Evolutionary conservation across 1,140 invertebrate species (phyloP).

Genomic region (Pseudomyrmex dendroicus): DNA sequence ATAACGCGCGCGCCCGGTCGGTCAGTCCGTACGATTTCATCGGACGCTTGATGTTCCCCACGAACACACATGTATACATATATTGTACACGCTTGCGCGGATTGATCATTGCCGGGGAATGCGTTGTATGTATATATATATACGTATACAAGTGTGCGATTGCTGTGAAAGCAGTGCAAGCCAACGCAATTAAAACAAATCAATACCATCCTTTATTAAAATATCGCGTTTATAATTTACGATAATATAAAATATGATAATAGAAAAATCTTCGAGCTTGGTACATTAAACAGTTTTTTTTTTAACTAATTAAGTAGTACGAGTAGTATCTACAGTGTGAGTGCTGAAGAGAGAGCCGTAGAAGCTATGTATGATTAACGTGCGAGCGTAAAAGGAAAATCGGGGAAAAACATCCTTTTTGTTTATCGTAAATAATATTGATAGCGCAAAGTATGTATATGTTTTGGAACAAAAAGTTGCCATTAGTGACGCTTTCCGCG

Average conservation of each 20-base stretch:
- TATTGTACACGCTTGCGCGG: slow-evolving; percentile 5
- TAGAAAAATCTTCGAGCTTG: too few species aligned
- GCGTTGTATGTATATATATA: background rate
- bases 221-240: background rate
- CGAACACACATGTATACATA: slow-evolving; percentile 7
- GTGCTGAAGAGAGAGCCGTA: too few species aligned
- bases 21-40: slow-evolving; percentile 39
- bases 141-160: background rate
- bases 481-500: background rate
- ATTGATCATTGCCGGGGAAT: slow-evolving; percentile 45
- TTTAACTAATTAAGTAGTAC: background rate
- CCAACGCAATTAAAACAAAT: slow-evolving; percentile 34
- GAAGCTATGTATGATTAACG: too few species aligned
- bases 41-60: slow-evolving; percentile 41
- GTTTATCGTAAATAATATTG: background rate
- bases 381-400: too few species aligned
- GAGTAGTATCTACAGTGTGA: background rate
- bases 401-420: too few species aligned
- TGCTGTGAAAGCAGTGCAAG: background rate
- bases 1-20: slow-evolving; percentile 62
- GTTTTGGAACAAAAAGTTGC: background rate
- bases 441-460: background rate
- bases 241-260: too few species aligned
- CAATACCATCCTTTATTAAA: background rate
- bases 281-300: background rate